These are phyloP conservation scores for Nerophis ophidion DNA, from an alignment of 2,113 vertebrate species.

Conservation along the genomic window DNA sequence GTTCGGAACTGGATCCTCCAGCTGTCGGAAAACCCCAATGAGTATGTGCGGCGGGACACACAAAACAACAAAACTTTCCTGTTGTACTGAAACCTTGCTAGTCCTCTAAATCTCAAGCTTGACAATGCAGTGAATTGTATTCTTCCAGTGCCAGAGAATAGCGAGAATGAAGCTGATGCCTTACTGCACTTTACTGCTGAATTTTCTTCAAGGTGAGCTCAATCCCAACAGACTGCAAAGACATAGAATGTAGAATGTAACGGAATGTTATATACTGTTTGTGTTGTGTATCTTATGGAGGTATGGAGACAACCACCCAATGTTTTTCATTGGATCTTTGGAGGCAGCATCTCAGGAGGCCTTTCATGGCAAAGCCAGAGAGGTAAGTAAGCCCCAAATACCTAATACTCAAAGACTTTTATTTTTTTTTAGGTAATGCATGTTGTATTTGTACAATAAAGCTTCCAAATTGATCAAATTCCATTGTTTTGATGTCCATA, in stretches of 20 bases:
- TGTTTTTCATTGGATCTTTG: constrained; percentile 97
- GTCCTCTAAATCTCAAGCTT: background rate
- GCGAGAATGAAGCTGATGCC: constrained; percentile 97
- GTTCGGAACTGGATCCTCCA: constrained; percentile 88
- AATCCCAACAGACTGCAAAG: background rate
- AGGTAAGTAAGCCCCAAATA: constrained; percentile 79
- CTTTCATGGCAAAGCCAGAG: constrained; percentile 98
- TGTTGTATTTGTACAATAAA: background rate
- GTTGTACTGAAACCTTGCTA: background rate
- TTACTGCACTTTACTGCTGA: constrained; percentile 99
- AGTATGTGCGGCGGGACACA: constrained; percentile 72
- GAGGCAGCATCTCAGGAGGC: constrained; percentile 99
- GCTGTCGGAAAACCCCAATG: constrained; percentile 93
- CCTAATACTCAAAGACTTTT: background rate
- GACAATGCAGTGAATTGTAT: background rate
- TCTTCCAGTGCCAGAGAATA: constrained; percentile 93
- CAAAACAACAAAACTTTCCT: background rate
- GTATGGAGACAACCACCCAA: constrained; percentile 97
- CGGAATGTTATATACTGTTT: background rate
- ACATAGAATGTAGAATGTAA: background rate
- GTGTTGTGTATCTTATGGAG: constrained; percentile 60
- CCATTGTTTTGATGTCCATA: no score
- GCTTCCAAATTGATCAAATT: background rate
- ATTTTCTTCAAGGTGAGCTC: constrained; percentile 92
- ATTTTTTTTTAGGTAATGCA: constrained; percentile 13